These are phyloP conservation scores for Eulithis testata DNA, from an alignment of 2,888 invertebrate species.

Conservation along the genomic window DNA sequence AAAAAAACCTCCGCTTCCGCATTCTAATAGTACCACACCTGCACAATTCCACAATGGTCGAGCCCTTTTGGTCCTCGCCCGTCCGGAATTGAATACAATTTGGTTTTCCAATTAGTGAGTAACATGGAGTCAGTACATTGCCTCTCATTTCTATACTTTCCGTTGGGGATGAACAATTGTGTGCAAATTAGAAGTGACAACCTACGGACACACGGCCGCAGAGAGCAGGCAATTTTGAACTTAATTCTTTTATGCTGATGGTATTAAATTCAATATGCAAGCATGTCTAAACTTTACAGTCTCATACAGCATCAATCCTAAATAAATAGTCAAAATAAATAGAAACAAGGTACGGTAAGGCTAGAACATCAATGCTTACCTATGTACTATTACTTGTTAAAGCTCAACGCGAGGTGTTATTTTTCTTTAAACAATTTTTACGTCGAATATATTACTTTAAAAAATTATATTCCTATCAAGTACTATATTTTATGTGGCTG, in stretches of 20 bases:
- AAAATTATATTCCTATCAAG: no score
- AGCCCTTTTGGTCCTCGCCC: conserved; percentile 26
- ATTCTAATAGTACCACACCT: background rate
- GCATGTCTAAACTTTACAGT: no score
- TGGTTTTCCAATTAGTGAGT: conserved; percentile 70
- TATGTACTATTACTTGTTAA: no score
- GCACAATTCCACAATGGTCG: conserved; percentile 4
- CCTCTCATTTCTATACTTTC: conserved; percentile 76
- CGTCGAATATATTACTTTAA: no score
- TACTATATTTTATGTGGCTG: no score
- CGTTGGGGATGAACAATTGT: conserved; percentile 76
- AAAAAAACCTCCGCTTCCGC: background rate
- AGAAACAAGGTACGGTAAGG: no score
- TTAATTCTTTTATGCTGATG: background rate
- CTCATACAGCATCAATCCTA: no score
- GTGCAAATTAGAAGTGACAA: conserved; percentile 80
- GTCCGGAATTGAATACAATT: conserved; percentile 60
- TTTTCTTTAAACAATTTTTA: no score
- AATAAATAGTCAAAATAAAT: no score
- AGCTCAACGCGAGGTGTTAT: no score
- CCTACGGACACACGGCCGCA: conserved; percentile 59
- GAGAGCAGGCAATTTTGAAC: conserved; percentile 24
- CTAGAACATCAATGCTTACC: no score
- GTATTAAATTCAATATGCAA: background rate
- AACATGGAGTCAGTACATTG: conserved; percentile 69